Conservation (phyloP, 2,888 invertebrate species). For the Alviniconcha strummeri region DNA sequence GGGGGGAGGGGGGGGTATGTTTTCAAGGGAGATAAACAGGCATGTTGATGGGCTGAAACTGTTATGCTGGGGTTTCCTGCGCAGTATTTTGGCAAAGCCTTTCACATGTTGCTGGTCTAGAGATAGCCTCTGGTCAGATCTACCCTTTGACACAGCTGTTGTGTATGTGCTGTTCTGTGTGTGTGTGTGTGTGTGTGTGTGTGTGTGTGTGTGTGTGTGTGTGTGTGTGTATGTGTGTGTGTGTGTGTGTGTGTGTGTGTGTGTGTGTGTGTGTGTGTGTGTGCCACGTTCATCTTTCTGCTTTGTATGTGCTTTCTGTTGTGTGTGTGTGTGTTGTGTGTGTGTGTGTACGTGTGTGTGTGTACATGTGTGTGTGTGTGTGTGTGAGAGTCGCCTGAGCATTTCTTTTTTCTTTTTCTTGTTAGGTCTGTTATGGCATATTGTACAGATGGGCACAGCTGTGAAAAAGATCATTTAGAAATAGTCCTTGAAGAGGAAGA, state of each 20-base stretch:
- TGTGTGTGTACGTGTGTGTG: background rate
- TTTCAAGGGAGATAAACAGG: too few species aligned
- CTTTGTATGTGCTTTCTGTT: too few species aligned
- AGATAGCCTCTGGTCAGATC: too few species aligned
- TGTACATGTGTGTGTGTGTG: constrained; percentile 1
- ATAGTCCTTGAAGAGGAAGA: background rate
- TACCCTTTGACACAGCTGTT: too few species aligned
- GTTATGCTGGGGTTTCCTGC: too few species aligned
- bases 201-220: background rate
- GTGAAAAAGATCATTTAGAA: background rate
- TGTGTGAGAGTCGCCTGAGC: background rate
- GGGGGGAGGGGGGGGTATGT: too few species aligned
- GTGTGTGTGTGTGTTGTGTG: background rate
- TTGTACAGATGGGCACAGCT: background rate
- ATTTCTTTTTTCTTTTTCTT: background rate
- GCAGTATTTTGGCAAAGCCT: too few species aligned
- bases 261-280: background rate
- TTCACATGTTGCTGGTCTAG: too few species aligned
- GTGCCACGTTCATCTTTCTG: too few species aligned
- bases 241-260: background rate
- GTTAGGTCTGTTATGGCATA: background rate
- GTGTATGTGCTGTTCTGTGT: too few species aligned
- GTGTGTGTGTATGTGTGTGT: background rate
- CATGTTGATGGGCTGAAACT: too few species aligned
- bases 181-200: too few species aligned